phyloP scores from a whole-genome alignment of 2,797 vertebrate genomes.

The Tokudaia tokunoshimensis region DNA sequence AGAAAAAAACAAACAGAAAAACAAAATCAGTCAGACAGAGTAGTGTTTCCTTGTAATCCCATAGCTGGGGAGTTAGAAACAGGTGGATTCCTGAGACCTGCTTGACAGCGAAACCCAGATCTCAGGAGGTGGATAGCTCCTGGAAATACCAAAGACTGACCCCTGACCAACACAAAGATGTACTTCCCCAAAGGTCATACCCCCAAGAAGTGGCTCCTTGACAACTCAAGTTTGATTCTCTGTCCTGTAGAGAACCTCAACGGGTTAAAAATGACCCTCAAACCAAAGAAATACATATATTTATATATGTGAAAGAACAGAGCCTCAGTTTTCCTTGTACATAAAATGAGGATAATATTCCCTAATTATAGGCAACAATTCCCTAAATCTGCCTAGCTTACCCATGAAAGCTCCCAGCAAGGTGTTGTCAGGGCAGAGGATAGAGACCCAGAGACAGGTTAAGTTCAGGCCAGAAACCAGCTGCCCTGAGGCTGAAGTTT shows the following conservation, averaged over 20 bases:
- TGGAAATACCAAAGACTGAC: neutral
- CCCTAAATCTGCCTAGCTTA: neutral
- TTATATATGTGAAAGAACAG: neutral
- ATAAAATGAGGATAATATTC: neutral
- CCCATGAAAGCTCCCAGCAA: neutral
- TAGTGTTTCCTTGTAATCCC: neutral
- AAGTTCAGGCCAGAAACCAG: neutral
- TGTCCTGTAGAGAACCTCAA: neutral
- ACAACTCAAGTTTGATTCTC: no score
- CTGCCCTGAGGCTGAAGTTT: neutral
- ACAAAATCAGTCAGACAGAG: neutral
- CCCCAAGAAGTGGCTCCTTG: neutral
- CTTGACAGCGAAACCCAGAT: neutral
- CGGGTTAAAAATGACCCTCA: neutral
- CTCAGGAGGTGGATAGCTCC: neutral
- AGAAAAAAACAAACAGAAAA: neutral
- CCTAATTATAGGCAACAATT: accelerated
- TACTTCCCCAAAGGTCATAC: neutral
- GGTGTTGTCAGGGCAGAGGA: neutral
- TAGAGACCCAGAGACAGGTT: neutral
- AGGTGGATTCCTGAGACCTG: neutral
- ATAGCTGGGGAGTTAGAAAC: neutral
- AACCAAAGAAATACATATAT: neutral
- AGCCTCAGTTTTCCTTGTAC: neutral
- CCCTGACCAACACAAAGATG: neutral